Evolutionary conservation across 2,888 invertebrate genomes (phyloP).

Genomic region (Ormyrus nitidulus): DNA sequence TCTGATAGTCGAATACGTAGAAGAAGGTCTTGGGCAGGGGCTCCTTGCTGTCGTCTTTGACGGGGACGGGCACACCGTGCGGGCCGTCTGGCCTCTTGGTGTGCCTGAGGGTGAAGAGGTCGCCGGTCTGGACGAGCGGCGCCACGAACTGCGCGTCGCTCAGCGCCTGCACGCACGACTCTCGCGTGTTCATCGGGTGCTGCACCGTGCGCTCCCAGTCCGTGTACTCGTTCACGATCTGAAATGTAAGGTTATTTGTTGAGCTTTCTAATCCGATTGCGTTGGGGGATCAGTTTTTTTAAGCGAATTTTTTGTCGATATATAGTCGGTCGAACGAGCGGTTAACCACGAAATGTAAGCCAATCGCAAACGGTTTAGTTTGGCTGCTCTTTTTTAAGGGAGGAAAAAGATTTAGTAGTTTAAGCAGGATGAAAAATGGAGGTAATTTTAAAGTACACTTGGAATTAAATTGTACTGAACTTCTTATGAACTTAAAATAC

Average conservation of each 20-base stretch:
- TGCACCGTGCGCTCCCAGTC: conserved; percentile 96
- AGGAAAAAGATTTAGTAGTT: too few species aligned
- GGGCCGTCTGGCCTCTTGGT: conserved; percentile 78
- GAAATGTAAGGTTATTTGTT: background rate
- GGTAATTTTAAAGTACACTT: too few species aligned
- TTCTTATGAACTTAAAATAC: too few species aligned
- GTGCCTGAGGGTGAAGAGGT: conserved; percentile 80
- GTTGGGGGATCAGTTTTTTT: too few species aligned
- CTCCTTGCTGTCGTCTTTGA: conserved; percentile 71
- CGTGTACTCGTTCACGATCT: conserved; percentile 93
- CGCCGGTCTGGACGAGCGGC: conserved; percentile 90
- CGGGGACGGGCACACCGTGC: conserved; percentile 77
- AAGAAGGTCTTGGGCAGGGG: conserved; percentile 89
- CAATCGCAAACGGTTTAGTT: too few species aligned
- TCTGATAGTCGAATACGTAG: conserved; percentile 95
- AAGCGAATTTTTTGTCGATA: too few species aligned
- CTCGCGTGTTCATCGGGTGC: conserved; percentile 91
- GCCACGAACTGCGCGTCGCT: conserved; percentile 97
- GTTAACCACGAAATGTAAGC: too few species aligned
- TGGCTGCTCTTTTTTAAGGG: too few species aligned
- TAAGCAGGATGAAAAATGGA: too few species aligned
- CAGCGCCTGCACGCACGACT: conserved; percentile 92
- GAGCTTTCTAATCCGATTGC: too few species aligned
- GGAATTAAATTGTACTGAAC: too few species aligned
- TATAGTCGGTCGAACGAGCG: too few species aligned